Evolutionary conservation across 2,797 vertebrate genomes (phyloP).

Genomic region (Scolopax rusticola): DNA sequence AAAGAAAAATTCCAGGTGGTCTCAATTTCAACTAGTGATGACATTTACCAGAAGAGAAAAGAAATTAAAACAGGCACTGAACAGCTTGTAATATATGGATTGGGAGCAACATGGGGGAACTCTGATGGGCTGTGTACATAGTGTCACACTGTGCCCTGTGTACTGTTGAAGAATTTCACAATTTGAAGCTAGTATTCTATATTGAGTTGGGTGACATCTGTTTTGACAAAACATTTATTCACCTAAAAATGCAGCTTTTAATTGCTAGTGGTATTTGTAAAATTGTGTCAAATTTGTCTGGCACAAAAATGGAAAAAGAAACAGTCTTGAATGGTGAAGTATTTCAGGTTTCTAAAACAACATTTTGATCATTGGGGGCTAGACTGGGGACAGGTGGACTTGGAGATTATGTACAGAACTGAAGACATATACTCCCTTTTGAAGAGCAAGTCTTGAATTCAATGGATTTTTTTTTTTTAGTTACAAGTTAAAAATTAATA

Average conservation of each 20-base stretch:
- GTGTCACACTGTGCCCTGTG: not conserved
- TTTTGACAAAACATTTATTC: not conserved
- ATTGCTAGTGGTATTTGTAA: not conserved
- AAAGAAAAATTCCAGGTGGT: not conserved
- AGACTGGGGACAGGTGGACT: not conserved
- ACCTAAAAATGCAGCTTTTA: not conserved
- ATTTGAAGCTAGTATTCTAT: not conserved
- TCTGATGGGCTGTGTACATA: not conserved
- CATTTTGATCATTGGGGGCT: not conserved
- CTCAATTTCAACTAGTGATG: not conserved
- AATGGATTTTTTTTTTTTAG: not conserved
- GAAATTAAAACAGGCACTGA: not conserved
- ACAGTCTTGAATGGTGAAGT: not conserved
- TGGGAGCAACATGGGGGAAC: not conserved
- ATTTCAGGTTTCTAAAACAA: not conserved
- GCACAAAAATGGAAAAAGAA: not conserved
- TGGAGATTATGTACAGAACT: not conserved
- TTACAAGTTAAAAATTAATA: not conserved
- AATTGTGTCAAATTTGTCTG: not conserved
- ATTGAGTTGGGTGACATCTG: not conserved
- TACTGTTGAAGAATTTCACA: not conserved
- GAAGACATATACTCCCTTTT: not conserved
- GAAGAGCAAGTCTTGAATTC: not conserved
- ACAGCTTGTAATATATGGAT: rapidly evolving
- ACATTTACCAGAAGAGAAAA: not conserved